Conservation (phyloP, 2,113 vertebrate genomes). For the Taxidea taxus region DNA sequence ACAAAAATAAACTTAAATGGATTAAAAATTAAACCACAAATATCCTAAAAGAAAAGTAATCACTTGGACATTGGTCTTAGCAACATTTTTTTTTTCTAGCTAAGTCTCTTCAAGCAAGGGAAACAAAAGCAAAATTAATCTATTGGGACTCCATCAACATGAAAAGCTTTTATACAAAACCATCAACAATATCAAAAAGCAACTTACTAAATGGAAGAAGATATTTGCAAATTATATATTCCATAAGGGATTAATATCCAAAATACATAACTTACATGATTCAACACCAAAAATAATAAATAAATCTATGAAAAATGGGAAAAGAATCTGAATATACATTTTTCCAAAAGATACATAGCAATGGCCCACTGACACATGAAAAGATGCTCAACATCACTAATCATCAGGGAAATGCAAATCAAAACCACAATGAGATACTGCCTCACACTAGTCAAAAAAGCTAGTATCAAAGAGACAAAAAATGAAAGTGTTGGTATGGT, state of each 20-base stretch:
- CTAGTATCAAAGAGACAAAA: background rate
- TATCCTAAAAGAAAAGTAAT: background rate
- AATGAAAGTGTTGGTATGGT: background rate
- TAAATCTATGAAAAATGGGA: background rate
- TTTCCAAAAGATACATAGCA: background rate
- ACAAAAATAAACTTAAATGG: background rate
- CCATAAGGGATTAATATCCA: background rate
- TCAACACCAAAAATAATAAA: background rate
- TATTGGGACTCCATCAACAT: background rate
- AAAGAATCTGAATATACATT: background rate
- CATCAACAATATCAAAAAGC: background rate
- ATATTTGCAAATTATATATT: background rate
- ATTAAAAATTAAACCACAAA: background rate
- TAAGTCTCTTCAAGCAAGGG: background rate
- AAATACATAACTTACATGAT: background rate
- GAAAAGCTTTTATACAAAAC: background rate
- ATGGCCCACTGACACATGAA: background rate
- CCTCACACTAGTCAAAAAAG: background rate
- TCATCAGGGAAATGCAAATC: background rate
- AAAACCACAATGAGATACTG: background rate
- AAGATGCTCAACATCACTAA: background rate
- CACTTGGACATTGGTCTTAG: background rate
- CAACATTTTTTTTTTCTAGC: background rate
- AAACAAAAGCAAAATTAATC: background rate
- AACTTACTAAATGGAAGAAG: background rate